Evolutionary conservation across 2,888 invertebrate genomes (phyloP).

Genomic region (Eristalinus aeneus): DNA sequence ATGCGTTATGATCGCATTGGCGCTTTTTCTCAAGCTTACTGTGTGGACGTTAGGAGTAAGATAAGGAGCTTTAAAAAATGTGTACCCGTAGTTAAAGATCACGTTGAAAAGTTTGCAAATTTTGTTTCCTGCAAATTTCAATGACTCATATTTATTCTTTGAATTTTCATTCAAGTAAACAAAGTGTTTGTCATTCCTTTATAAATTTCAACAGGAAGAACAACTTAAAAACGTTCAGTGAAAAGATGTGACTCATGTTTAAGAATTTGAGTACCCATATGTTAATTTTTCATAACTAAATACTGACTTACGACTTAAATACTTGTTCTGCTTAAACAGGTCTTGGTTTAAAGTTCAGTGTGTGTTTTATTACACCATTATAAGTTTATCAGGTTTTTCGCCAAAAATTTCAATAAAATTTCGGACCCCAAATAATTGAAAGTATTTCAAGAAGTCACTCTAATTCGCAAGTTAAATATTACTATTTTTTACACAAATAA

Average conservation of each 20-base stretch:
- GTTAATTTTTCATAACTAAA: no score
- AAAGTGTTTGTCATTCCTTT: neutral
- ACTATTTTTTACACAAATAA: no score
- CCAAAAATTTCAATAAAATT: no score
- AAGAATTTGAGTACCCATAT: no score
- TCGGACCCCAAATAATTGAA: no score
- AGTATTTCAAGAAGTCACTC: neutral
- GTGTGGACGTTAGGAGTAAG: neutral
- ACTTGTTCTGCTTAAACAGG: neutral
- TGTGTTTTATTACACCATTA: neutral
- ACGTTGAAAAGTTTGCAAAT: neutral
- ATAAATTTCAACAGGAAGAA: neutral
- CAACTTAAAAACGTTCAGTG: neutral
- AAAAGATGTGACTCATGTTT: neutral
- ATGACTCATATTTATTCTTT: neutral
- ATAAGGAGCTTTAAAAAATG: conserved; percentile 22
- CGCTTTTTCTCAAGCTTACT: conserved; percentile 27
- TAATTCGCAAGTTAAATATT: no score
- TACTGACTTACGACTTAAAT: no score
- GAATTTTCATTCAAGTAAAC: neutral
- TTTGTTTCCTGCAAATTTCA: neutral
- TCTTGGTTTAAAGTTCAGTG: neutral
- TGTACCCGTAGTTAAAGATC: no score
- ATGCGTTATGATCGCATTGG: neutral
- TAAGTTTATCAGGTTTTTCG: neutral